Evolutionary conservation across 2,113 vertebrate genomes (phyloP).

Genomic region (Onychostoma macrolepis): DNA sequence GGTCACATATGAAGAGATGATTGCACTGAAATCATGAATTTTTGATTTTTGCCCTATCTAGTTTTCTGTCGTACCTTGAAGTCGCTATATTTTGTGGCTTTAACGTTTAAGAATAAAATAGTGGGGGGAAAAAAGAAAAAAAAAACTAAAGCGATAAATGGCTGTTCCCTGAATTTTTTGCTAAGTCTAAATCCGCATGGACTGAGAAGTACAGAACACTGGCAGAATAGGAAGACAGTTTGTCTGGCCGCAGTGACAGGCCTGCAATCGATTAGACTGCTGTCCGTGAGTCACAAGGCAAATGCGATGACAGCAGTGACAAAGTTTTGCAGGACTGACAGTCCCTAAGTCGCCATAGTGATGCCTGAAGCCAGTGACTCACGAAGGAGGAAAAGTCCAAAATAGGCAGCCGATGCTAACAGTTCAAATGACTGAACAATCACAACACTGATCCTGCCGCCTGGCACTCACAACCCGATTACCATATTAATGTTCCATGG

Average conservation of each 20-base stretch:
- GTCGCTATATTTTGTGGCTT: not conserved
- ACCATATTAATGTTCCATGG: not conserved
- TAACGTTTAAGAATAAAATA: not conserved
- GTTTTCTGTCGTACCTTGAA: not conserved
- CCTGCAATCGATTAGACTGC: constrained; percentile 35
- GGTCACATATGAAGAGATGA: not conserved
- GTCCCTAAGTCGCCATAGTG: constrained; percentile 28
- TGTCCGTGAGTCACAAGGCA: constrained; percentile 56
- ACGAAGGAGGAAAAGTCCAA: constrained; percentile 18
- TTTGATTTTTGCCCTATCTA: not conserved
- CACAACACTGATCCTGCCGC: not conserved
- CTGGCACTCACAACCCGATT: not conserved
- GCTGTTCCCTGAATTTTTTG: constrained; percentile 1
- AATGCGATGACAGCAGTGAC: constrained; percentile 45
- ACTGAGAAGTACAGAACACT: not conserved
- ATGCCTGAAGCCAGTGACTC: constrained; percentile 56
- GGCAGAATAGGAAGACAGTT: constrained; percentile 29
- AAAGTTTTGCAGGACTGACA: constrained; percentile 47
- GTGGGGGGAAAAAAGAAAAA: not conserved
- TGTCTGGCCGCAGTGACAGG: constrained; percentile 3
- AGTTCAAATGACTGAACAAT: constrained; percentile 11
- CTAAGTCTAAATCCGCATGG: not conserved
- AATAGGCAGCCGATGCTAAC: constrained; percentile 5
- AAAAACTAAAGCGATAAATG: not conserved
- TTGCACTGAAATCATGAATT: not conserved